These are phyloP conservation scores for Pogonophryne albipinna DNA, from an alignment of 2,797 vertebrate genomes.

Conservation along the genomic window DNA sequence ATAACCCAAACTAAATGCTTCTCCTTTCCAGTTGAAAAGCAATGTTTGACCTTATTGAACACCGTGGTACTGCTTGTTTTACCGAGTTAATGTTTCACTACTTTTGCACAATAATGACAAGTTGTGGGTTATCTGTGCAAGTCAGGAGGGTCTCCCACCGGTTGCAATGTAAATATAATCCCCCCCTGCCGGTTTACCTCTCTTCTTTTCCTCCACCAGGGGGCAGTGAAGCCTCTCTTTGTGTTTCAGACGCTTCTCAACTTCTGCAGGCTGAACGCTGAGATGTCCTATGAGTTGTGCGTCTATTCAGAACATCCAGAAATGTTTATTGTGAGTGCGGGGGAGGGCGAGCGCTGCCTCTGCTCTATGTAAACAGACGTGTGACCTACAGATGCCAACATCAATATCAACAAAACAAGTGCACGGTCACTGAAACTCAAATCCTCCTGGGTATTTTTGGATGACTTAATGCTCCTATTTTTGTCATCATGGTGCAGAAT, in stretches of 20 bases:
- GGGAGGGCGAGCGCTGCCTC: constrained; percentile 26
- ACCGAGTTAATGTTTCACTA: accelerated
- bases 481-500: background rate
- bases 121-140: background rate
- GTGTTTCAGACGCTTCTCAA: constrained; percentile 2
- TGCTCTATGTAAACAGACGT: constrained; percentile 2
- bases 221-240: constrained; percentile 56
- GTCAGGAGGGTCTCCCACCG: constrained; percentile 6
- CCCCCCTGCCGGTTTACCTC: too few relatives aligned
- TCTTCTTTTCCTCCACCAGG: constrained; percentile 42
- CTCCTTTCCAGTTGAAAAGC: too few relatives aligned
- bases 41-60: background rate
- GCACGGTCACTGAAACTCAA: background rate
- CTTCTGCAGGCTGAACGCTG: constrained; percentile 14
- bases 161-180: background rate
- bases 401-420: constrained; percentile 12
- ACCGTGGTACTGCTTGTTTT: background rate
- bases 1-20: too few relatives aligned
- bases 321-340: constrained; percentile 11
- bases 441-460: background rate
- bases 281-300: constrained; percentile 28
- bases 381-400: constrained; percentile 18
- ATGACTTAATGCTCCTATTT: background rate
- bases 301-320: constrained; percentile 34
- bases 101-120: background rate